Base-by-base conservation (phyloP, 1,140 invertebrate genomes). In the Pararge aegeria region DNA sequence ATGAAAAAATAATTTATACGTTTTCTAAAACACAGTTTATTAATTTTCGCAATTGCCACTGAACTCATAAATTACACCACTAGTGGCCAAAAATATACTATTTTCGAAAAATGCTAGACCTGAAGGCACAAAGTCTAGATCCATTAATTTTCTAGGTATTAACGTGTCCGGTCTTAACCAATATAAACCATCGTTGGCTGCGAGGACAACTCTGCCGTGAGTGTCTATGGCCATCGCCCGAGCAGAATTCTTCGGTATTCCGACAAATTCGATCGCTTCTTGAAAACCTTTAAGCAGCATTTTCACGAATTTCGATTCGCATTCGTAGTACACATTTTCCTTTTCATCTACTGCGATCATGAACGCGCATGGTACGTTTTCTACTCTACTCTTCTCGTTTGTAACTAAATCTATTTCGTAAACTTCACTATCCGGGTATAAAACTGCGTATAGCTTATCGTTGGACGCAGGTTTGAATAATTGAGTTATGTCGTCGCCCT, bases 271-370 rank as follows among this genome's bases (percentile, higher is more conserved):
- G 29, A 89, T 79, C 6, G 87, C 75, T 18, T 89, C 87, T 48
- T 80, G 72, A 51, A 85, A 89, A 48, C 70, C 83, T 78, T 80
- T 87, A 0, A 87, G 63, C 34, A 87, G 51, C 34, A 89, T 75
- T 52, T 87, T 87, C 5, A 89, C 78, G 44, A 86, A 87, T 50
- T 89, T 87, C 0, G 83, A 80, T 65, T 89, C 83, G 30, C 87
- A 87, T 73, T 89, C 84, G 12, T 83, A 89, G 58, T 66, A 89
- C 37, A 89, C 64, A 74, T 89, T 89, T 1, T 76, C 77, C 0
- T 79, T 61, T 5, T 58, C 55, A 54, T 89, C 87, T 1, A 87
- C 83, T 19, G 79, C 80, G 19, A 89, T 7, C 19, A 87, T 80
- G 24, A 72, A 87, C 5, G 84, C 83, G 55, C 83, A 89, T 0